Percentiles rank a stretch among this genome's conserved stretches.
phyloP scores from a whole-genome alignment of 23 tunicate genomes.

The Styela clava region DNA sequence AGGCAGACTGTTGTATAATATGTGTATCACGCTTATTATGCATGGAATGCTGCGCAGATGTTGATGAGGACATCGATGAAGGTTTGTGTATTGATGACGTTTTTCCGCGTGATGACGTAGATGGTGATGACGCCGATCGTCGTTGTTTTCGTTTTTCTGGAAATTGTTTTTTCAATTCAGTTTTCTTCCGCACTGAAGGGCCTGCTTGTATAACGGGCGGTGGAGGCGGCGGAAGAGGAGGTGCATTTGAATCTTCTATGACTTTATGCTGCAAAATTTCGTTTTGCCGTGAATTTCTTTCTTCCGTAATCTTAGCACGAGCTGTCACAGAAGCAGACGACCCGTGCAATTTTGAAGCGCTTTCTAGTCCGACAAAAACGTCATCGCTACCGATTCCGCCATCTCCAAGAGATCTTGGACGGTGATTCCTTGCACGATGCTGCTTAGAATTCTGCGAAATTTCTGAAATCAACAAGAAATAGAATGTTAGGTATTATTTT shows the following conservation, averaged over 20 bases:
- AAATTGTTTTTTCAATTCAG: conserved; percentile 2
- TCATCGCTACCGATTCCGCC: conserved; percentile 30
- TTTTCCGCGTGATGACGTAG: neutral
- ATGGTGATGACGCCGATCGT: neutral
- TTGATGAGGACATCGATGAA: neutral
- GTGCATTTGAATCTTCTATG: neutral
- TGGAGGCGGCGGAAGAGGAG: neutral
- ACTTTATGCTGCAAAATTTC: conserved; percentile 2
- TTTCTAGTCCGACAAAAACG: conserved; percentile 34
- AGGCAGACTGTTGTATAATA: neutral
- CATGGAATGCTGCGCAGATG: neutral
- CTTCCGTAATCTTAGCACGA: neutral
- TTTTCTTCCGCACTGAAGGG: neutral
- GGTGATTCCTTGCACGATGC: neutral
- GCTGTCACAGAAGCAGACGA: conserved; percentile 82
- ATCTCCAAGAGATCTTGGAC: conserved; percentile 5
- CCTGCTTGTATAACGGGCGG: neutral
- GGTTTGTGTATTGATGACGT: conserved; percentile 2
- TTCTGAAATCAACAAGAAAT: neutral
- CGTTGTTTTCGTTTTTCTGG: neutral
- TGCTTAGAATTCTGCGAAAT: conserved; percentile 28
- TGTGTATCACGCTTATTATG: neutral
- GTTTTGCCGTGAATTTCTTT: conserved; percentile 13
- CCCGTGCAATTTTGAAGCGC: conserved; percentile 36
- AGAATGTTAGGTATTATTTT: neutral